A percentile compares a stretch with the other conserved stretches of the same genome.
Conservation (phyloP, 2,888 invertebrate species). For the Diarsia dahlii region DNA sequence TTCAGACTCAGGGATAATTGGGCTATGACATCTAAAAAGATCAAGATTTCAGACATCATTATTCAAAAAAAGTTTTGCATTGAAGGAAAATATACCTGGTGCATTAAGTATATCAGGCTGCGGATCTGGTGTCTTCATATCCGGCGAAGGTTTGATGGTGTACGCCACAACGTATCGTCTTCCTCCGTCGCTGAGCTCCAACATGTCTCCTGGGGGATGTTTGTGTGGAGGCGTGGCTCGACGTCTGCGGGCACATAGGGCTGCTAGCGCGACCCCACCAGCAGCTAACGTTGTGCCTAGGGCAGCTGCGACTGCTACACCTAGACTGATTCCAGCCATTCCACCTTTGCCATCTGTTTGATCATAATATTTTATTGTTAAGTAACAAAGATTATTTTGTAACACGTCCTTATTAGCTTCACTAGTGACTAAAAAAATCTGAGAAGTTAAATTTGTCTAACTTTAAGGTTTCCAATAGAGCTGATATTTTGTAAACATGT, state of each 20-base stretch:
- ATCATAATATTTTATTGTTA: not conserved
- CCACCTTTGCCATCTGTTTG: conserved; percentile 92
- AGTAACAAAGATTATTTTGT: not conserved
- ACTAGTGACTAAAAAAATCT: no score
- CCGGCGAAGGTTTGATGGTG: conserved; percentile 93
- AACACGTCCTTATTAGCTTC: no score
- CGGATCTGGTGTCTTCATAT: conserved; percentile 91
- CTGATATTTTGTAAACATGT: no score
- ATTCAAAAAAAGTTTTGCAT: no score
- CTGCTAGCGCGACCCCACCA: conserved; percentile 81
- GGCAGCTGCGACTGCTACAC: conserved; percentile 89
- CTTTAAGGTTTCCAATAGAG: no score
- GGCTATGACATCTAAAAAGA: not conserved
- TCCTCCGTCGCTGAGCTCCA: conserved; percentile 94
- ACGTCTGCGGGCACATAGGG: conserved; percentile 81
- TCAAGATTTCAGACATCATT: no score
- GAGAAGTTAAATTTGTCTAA: no score
- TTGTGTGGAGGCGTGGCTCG: conserved; percentile 84
- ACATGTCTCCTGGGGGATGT: conserved; percentile 88
- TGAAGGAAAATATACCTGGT: conserved; percentile 86
- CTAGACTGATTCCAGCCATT: conserved; percentile 93
- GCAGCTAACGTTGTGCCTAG: conserved; percentile 81
- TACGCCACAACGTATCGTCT: conserved; percentile 96
- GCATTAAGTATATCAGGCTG: conserved; percentile 96
- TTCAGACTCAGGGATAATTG: not conserved